Evolutionary conservation across 2,888 invertebrate genomes (phyloP), one percentile per base, ranked within the genome.

Genomic region (Serrognathus titanus): DNA sequence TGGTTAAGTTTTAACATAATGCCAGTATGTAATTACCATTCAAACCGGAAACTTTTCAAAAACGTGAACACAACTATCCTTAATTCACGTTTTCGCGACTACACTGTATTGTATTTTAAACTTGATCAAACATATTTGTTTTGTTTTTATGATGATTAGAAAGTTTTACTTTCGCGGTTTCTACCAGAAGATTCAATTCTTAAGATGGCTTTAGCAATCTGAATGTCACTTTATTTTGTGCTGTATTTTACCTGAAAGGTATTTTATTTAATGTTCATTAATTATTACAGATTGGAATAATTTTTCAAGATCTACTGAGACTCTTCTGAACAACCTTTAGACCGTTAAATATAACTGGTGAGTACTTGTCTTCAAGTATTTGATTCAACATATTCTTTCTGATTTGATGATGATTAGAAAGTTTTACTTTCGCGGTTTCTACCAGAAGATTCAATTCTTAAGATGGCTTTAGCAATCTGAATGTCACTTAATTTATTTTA

Each of bases 141-240:
- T 20, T 31, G 24, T 39, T 38, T 16, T 48, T 24, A 48, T 51
- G 48, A 81, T 83, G 83, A 83, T 83, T 83, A 82, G 67, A 77
- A 75, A 75, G 63, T 67, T 62, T 16, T 16, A 2, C 85, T 85
- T 86, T 86, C 84, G 85, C 82, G 85, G 85, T 86, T 86, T 85
- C 84, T 84, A 80, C 85, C 82, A 69, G 71, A 73, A 63, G 68
- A 46, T 38, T 48, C 75, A 75, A 74, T 81, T 82, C 83, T 83
- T 47, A 8, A 16, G 38, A 31, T 31, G 24, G 24, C 7, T 61
- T 69, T 72, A 70, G 75, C 9, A 20, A 47, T 35, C 57, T 57
- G 53, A 57, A 48, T 24, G 16, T 40, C 16, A 13, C 20, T 12
- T 38, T 48, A n/a, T 36, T 20, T 16, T 36, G 10, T 39, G 7